Evolutionary conservation across 2,888 invertebrate genomes (phyloP).

Genomic region (Limnephilus lunatus): DNA sequence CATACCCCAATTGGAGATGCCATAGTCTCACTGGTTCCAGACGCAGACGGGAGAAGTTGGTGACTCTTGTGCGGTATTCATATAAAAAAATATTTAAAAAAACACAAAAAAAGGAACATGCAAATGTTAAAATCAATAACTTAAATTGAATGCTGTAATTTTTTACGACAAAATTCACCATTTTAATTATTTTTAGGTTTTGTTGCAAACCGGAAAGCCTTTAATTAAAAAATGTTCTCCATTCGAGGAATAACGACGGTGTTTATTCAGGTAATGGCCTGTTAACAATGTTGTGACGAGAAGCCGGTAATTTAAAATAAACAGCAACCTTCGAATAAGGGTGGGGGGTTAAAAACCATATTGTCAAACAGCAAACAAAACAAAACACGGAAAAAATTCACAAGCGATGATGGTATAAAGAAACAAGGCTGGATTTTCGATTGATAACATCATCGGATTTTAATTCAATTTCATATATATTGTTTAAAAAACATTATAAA

Average conservation of each 20-base stretch:
- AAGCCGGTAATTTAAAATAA: conserved; percentile 40
- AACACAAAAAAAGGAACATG: no score
- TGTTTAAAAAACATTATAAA: no score
- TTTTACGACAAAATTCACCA: neutral
- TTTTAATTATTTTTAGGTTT: neutral
- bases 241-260: neutral
- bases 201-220: neutral
- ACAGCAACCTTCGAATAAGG: conserved; percentile 30
- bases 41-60: no score
- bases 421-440: neutral
- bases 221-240: neutral
- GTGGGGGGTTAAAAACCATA: neutral
- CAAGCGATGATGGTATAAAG: neutral
- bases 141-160: neutral
- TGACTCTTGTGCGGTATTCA: no score
- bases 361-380: conserved; percentile 11
- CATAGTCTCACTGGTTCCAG: no score
- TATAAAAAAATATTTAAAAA: no score
- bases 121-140: neutral
- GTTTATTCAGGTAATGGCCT: conserved; percentile 43
- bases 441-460: no score
- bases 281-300: conserved; percentile 39
- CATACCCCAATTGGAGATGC: no score
- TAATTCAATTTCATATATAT: no score
- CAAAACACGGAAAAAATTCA: neutral